Evolutionary conservation across 2,888 invertebrate species (phyloP).

Genomic region (Trichopria drosophilae): DNA sequence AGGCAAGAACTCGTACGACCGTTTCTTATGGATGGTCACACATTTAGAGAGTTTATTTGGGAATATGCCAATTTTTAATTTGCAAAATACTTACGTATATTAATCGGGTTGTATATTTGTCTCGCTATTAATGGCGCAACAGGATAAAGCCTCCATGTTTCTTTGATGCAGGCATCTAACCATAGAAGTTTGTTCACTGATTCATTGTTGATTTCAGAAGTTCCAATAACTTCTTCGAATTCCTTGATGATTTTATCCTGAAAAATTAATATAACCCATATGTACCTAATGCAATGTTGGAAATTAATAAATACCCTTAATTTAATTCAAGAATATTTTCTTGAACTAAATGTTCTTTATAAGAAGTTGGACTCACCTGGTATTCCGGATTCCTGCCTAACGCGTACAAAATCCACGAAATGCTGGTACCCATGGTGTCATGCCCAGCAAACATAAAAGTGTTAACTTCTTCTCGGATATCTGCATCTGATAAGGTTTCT

Average conservation of each 20-base stretch:
- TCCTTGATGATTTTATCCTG: conserved; percentile 49
- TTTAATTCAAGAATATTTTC: too few species aligned
- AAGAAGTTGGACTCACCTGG: conserved; percentile 50
- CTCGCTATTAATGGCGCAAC: conserved; percentile 50
- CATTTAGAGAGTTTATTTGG: too few species aligned
- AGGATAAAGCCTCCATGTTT: conserved; percentile 52
- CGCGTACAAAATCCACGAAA: conserved; percentile 62
- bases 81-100: conserved; percentile 44
- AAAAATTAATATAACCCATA: too few species aligned
- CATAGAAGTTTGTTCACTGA: conserved; percentile 47
- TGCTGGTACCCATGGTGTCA: conserved; percentile 64
- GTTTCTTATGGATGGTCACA: too few species aligned
- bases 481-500: conserved; percentile 45
- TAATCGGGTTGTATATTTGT: conserved; percentile 50
- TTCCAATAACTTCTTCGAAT: conserved; percentile 37
- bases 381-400: conserved; percentile 61
- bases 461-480: conserved; percentile 55
- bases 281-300: too few species aligned
- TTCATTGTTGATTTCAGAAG: conserved; percentile 43
- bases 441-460: conserved; percentile 61
- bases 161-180: conserved; percentile 53
- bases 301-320: too few species aligned
- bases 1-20: too few species aligned
- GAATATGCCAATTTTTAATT: conserved; percentile 4
- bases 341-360: too few species aligned